phyloP scores from a whole-genome alignment of 1,140 invertebrate genomes.

The Ladona fulva region DNA sequence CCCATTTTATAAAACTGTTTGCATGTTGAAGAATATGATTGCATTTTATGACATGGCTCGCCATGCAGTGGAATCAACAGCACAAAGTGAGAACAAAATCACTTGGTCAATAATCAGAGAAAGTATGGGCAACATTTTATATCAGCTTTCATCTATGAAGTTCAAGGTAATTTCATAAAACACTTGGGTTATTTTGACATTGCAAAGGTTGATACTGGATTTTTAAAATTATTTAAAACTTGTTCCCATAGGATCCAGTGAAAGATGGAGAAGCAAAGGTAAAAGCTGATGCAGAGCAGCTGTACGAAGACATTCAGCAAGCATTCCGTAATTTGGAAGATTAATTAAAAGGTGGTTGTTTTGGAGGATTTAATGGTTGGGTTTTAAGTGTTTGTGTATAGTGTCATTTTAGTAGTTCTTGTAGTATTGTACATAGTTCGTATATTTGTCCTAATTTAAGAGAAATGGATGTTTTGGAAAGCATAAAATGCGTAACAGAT shows the following conservation, averaged over 20 bases:
- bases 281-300: slow-evolving; percentile 90
- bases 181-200: slow-evolving; percentile 16
- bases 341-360: slow-evolving; percentile 43
- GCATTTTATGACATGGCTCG: slow-evolving; percentile 96
- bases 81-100: slow-evolving; percentile 98
- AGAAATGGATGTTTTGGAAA: not conserved
- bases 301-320: slow-evolving; percentile 90
- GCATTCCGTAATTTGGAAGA: slow-evolving; percentile 99
- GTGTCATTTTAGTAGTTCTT: not conserved
- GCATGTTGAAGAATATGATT: slow-evolving; percentile 98
- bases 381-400: not conserved
- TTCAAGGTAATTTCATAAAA: slow-evolving; percentile 69
- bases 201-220: not conserved
- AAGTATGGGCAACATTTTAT: slow-evolving; percentile 91
- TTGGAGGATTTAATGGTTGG: slow-evolving; percentile 6
- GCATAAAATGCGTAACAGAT: too few species aligned
- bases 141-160: slow-evolving; percentile 98
- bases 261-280: slow-evolving; percentile 98
- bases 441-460: not conserved
- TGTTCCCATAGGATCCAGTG: slow-evolving; percentile 70
- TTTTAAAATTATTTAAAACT: slow-evolving; percentile 1
- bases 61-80: slow-evolving; percentile 94
- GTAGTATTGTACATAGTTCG: not conserved
- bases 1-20: slow-evolving; percentile 99
- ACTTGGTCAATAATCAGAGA: slow-evolving; percentile 97